These are phyloP conservation scores for Ectropis crepuscularia DNA, from an alignment of 2,888 invertebrate species.

Conservation along the genomic window DNA sequence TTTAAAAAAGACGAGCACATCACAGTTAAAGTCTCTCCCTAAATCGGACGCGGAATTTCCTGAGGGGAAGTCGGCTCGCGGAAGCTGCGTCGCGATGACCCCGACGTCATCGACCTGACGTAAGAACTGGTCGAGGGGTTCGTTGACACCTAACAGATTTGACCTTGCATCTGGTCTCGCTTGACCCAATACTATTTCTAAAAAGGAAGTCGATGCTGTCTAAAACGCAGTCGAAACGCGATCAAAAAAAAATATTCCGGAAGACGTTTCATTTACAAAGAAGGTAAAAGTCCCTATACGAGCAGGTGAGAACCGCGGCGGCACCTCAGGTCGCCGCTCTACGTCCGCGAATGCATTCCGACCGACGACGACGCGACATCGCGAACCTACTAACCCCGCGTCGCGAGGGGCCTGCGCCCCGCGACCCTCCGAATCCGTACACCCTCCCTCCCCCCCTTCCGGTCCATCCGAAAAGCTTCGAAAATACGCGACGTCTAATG, in stretches of 20 bases:
- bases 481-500: slow-evolving; percentile 78
- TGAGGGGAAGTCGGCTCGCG: slow-evolving; percentile 35
- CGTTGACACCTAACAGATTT: slow-evolving; percentile 78
- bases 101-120: slow-evolving; percentile 81
- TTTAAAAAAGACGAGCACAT: slow-evolving; percentile 45
- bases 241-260: slow-evolving; percentile 33
- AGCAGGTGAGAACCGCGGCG: slow-evolving; percentile 77
- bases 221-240: slow-evolving; percentile 45
- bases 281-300: slow-evolving; percentile 69
- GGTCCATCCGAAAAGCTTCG: slow-evolving; percentile 80
- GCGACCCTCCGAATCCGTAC: slow-evolving; percentile 78
- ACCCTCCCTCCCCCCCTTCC: slow-evolving; percentile 72
- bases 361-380: slow-evolving; percentile 82
- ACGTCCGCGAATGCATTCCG: slow-evolving; percentile 84
- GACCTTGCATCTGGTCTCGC: slow-evolving; percentile 77
- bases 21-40: slow-evolving; percentile 45
- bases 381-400: slow-evolving; percentile 84
- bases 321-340: slow-evolving; percentile 82
- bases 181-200: slow-evolving; percentile 68
- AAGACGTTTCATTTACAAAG: slow-evolving; percentile 55
- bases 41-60: slow-evolving; percentile 32
- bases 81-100: slow-evolving; percentile 61
- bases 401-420: slow-evolving; percentile 81
- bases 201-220: slow-evolving; percentile 34
- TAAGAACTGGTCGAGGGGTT: slow-evolving; percentile 76